A percentile compares a stretch with the other conserved stretches of the same genome.
Conservation (phyloP, 2,113 vertebrate genomes). For the Cettia cetti region DNA sequence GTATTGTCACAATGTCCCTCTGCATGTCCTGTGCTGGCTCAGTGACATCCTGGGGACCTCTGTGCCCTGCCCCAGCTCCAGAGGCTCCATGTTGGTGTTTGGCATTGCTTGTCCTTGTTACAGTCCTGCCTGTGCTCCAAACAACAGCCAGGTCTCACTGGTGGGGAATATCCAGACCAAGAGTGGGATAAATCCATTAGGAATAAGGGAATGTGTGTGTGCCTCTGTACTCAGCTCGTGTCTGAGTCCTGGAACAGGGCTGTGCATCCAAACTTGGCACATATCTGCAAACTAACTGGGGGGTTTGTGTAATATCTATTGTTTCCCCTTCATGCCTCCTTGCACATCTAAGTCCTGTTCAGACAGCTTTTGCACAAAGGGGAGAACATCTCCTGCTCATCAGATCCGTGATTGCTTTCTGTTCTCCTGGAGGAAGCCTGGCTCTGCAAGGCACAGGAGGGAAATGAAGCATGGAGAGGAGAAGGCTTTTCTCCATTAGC, state of each 20-base stretch:
- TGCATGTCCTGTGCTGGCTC: rapidly evolving
- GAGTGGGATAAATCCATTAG: neutral
- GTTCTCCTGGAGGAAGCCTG: neutral
- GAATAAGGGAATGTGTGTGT: rapidly evolving
- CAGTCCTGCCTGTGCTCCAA: neutral
- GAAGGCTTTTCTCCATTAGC: neutral
- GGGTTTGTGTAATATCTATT: rapidly evolving
- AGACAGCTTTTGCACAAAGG: neutral
- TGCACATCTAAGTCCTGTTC: neutral
- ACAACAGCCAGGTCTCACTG: rapidly evolving
- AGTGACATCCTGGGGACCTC: neutral
- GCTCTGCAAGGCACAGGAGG: neutral
- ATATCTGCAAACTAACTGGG: neutral
- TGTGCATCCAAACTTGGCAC: neutral
- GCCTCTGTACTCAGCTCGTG: rapidly evolving
- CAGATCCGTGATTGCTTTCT: neutral
- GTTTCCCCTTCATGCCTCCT: neutral
- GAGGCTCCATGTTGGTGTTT: rapidly evolving
- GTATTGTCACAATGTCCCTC: neutral
- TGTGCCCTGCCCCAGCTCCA: neutral
- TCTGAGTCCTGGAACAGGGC: neutral
- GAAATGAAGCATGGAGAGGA: neutral
- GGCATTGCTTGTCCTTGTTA: neutral
- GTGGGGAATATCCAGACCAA: neutral
- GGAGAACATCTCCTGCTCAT: neutral